Base-by-base conservation (phyloP, 1,140 invertebrate species). In the Coptotermes formosanus region DNA sequence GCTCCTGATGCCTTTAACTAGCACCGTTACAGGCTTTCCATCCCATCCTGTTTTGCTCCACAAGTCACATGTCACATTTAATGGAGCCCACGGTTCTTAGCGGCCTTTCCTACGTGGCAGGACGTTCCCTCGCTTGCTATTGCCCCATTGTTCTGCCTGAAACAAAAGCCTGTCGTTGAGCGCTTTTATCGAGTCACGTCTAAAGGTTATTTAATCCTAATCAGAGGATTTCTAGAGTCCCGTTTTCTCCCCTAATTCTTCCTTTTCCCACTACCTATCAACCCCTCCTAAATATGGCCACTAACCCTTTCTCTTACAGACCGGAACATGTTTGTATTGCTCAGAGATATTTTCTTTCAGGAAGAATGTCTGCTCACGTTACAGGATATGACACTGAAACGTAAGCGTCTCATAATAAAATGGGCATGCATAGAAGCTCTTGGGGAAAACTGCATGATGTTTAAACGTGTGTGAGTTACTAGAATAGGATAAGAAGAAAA, bases 161-260 rank as follows among this genome's bases (percentile, higher is more conserved):
- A 45, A 43, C 38, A 82, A 45, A 45, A 45, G 44, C 38, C 38
- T 23, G 38, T 43, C 82, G 82, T 38, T 23, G 82, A 82, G 82
- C 82, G 38, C 82, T 82, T 44, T 82, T 82, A 82, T 82, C 21
- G 82, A 82, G 82, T 82, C 82, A 82, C 82, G 82, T 82, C 82
- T n/a, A 45, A 16, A 45, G 82, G 82, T n/a, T 30, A 75, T 75
- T 75, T 75, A 75, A 75, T 75, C 64, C 64, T 75, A 75, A 75
- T 75, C 64, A 75, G 64, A 30, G 25, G 25, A 75, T 75, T 75
- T 75, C 64, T 14, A 30, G n/a, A 30, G 25, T 16, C 25, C 64
- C n/a, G 25, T 75, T 75, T 75, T 30, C n/a, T 30, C 64, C 64
- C 64, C n/a, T 30, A 75, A 30, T 75, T 75, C 14, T 75, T 30